phyloP scores from a whole-genome alignment of 2,113 vertebrate genomes.

The Coturnix japonica region DNA sequence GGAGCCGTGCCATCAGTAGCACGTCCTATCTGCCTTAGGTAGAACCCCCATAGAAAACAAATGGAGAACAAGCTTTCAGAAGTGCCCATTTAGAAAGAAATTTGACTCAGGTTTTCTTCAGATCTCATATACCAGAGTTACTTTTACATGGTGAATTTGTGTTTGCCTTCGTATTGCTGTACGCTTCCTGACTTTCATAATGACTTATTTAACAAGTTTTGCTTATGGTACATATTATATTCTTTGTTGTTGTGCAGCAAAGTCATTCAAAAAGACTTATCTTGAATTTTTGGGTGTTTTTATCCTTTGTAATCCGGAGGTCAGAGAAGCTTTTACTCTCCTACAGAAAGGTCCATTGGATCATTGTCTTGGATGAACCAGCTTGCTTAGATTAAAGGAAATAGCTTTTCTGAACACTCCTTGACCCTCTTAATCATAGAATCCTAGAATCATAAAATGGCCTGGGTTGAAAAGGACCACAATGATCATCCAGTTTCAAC shows the following conservation, averaged over 20 bases:
- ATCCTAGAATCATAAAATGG: too few species aligned
- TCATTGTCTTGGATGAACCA: background rate
- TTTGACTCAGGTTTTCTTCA: background rate
- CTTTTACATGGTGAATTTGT: background rate
- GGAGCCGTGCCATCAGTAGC: fast-evolving
- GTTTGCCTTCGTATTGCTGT: background rate
- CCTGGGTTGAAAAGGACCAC: too few species aligned
- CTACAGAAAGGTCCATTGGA: background rate
- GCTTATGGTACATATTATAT: background rate
- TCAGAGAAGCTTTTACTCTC: background rate
- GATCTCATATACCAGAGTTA: background rate
- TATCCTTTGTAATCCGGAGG: background rate
- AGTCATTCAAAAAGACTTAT: background rate
- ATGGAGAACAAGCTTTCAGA: background rate
- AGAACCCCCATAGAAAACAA: background rate
- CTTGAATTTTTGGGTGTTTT: background rate
- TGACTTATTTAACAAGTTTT: background rate
- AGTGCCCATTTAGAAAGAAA: background rate
- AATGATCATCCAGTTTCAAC: too few species aligned
- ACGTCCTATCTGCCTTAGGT: background rate
- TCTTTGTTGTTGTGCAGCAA: background rate
- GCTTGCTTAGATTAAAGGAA: background rate
- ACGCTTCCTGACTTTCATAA: background rate
- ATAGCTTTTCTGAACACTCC: background rate
- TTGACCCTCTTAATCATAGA: background rate